Base-by-base conservation (phyloP, 1,140 invertebrate genomes). In the Myzus persicae region DNA sequence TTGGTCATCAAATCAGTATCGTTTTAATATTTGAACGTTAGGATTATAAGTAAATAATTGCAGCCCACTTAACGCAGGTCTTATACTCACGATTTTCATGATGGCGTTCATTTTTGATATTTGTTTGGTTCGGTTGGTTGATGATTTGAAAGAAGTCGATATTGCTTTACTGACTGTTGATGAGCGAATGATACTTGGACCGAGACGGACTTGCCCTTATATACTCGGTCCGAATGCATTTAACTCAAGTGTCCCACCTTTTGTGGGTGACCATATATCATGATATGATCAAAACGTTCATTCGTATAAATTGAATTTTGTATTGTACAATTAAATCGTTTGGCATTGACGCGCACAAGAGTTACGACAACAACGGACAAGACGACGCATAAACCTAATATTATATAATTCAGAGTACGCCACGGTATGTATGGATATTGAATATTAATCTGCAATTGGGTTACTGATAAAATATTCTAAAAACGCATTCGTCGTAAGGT, bases 61-160 rank as follows among this genome's bases (percentile, higher is more conserved):
- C 54, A 59, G 9, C 26, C 31, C n/a, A n/a, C 26, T 31, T 59
- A 40, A 40, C 36, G 42, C 9, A 44, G 42, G 46, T 46, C 3
- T 89, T 89, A 1, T 90, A 90, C 89, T 90, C 42, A 90, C 89
- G 38, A 90, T 67, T 90, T 90, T 90, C 51, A 59, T 67, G 89
- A 90, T 90, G 51, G 89, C 38, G 51, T 90, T 90, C 89, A 90
- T 90, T 90, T 11, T 90, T 90, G 88, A 6, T 40, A 20, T 40
- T 59, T 89, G 46, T 11, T 54, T 6, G 36, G 22, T 31, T 36
- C 31, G 14, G 38, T 46, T 31, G 18, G 8, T 89, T 24, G n/a
- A 89, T 0, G 46, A 26, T 0, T 11, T 24, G 24, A 46, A 40
- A 14, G 9, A 38, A 89, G 36, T 67, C 14, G 38, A n/a, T 42